Base-by-base conservation (phyloP, 2,113 vertebrate species). In the Charadrius vociferus region DNA sequence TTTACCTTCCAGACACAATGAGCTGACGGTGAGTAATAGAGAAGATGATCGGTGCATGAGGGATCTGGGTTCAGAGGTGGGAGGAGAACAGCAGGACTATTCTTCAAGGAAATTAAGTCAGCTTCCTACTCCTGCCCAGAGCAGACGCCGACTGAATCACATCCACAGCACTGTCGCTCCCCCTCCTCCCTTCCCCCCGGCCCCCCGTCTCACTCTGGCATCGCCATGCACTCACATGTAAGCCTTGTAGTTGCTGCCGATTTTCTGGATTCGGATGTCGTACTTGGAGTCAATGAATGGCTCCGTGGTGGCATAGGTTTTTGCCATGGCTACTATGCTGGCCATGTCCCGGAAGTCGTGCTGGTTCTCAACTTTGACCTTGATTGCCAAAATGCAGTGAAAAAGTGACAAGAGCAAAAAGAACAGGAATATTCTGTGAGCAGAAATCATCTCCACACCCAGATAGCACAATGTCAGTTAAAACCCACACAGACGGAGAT, bases 321-420 rank as follows among this genome's bases (percentile, higher is more conserved):
- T 99, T 45, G 99, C 99, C 97, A 99, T 98, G 23, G 99, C 99
- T 80, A 99, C 99, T 84, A 99, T 98, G 56, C 99, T 99, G 97
- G 99, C 99, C 97, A 99, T 99, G 95, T 99, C 99, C 98, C 99
- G 99, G 97, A 99, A 99, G 97, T 99, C 99, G 2, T 98, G 98
- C 66, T 99, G 99, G 95, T 98, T 99, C 95, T 99, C 99, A 52
- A 99, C 99, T 98, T 99, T 99, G 88, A 99, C 99, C 99, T 99
- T 97, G 58, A 77, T 39, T 52, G 59, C 39, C 70, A 73, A 90
- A 78, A 94, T 86, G 52, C 74, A 70, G n/a, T 58, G 72, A 61
- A 68, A 96, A 95, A 92, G 47, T 45, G 53, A 83, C 37, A 86
- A 97, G 45, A 81, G 43, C 63, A 92, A 88, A 86, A 73, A 77